Percentiles rank a stretch among this genome's conserved stretches.
These are phyloP conservation scores for Borostomias antarcticus DNA, from an alignment of 2,797 vertebrate genomes.

Conservation along the genomic window DNA sequence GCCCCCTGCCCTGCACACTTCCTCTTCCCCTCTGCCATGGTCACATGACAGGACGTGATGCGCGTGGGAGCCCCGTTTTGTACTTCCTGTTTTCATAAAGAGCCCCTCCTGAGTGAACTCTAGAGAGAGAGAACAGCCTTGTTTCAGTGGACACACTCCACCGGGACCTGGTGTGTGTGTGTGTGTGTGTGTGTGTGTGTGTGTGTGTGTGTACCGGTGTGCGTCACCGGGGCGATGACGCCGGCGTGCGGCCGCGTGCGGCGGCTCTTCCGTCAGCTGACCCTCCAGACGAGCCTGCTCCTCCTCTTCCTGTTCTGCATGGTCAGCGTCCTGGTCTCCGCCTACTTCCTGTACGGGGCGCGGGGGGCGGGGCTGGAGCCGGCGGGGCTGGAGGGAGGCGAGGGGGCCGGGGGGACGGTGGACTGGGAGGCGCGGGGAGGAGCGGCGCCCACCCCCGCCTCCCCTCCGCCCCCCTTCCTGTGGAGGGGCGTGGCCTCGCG, in stretches of 20 bases:
- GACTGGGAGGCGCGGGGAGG: constrained; percentile 88
- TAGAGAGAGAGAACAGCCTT: no score
- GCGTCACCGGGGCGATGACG: constrained; percentile 79
- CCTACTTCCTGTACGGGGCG: constrained; percentile 98
- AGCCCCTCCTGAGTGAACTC: not conserved
- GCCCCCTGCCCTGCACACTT: not conserved
- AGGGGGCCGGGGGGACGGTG: constrained; percentile 73
- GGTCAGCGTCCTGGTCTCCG: constrained; percentile 94
- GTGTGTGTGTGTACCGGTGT: not conserved
- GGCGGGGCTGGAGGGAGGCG: constrained; percentile 64
- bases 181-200: not conserved
- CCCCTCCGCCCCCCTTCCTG: constrained; percentile 82
- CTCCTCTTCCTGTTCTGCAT: constrained; percentile 95
- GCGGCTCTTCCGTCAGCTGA: constrained; percentile 93
- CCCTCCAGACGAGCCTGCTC: constrained; percentile 92
- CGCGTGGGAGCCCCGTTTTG: not conserved
- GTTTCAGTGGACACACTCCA: not conserved
- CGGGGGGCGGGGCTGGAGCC: constrained; percentile 94
- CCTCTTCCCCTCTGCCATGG: not conserved
- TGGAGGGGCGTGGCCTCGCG: constrained; percentile 57
- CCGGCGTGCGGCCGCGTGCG: constrained; percentile 87
- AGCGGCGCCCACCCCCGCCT: constrained; percentile 75
- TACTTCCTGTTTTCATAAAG: not conserved
- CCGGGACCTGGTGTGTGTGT: not conserved
- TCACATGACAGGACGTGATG: not conserved